phyloP scores from a whole-genome alignment of 2,888 invertebrate species.

The Poecilobothrus nobilitatus region DNA sequence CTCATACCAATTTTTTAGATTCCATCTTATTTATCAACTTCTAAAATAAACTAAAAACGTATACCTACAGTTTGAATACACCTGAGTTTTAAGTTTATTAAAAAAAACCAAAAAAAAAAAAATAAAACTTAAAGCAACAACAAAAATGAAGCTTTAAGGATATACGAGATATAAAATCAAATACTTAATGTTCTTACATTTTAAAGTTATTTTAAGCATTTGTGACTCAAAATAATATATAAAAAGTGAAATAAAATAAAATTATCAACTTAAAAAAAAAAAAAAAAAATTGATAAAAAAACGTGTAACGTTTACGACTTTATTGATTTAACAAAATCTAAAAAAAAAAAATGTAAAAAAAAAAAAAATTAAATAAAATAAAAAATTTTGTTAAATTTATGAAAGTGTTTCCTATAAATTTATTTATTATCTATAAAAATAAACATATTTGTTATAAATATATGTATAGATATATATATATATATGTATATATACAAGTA shows the following conservation, averaged over 20 bases:
- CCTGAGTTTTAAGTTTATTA: background rate
- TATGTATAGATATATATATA: background rate
- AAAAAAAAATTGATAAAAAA: background rate
- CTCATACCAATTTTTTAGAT: no score
- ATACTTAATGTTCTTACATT: constrained; percentile 6
- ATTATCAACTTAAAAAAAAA: constrained; percentile 1
- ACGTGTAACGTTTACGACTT: constrained; percentile 6
- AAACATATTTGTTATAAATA: background rate
- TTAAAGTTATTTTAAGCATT: constrained; percentile 6
- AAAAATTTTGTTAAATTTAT: constrained; percentile 1
- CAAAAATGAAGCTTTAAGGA: background rate
- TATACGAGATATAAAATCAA: background rate
- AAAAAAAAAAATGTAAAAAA: background rate
- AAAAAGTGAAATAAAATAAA: background rate
- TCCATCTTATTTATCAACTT: no score
- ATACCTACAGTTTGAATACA: background rate
- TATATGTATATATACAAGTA: background rate
- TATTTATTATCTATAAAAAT: constrained; percentile 1
- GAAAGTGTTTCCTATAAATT: background rate
- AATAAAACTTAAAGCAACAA: background rate
- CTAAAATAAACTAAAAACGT: no score
- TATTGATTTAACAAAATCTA: constrained; percentile 6
- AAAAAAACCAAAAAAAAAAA: background rate
- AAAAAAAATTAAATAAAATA: background rate
- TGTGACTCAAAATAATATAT: background rate